phyloP scores from a whole-genome alignment of 2,888 invertebrate genomes.

The Nasonovia ribisnigri region DNA sequence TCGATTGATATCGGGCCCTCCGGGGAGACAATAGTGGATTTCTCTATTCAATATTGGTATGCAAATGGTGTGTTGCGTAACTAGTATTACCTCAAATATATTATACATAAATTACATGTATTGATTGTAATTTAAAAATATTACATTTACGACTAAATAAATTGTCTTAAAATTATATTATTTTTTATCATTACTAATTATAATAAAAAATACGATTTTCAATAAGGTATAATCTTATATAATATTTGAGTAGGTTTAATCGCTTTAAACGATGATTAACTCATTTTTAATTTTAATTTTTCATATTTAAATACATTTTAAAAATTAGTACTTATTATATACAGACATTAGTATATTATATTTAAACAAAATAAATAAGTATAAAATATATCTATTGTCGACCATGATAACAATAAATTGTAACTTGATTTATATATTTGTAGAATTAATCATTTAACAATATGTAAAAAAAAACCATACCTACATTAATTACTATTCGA shows the following conservation, averaged over 20 bases:
- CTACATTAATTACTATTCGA: neutral
- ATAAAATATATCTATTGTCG: neutral
- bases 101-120: conserved; percentile 30
- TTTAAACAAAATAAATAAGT: neutral
- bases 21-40: conserved; percentile 32
- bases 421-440: neutral
- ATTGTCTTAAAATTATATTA: neutral
- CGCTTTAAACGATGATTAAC: neutral
- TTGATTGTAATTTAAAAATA: neutral
- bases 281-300: neutral
- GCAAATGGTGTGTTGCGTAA: conserved; percentile 34
- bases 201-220: neutral
- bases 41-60: conserved; percentile 52
- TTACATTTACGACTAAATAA: neutral
- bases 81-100: conserved; percentile 26
- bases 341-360: neutral
- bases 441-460: neutral
- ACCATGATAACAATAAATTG: neutral
- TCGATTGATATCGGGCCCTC: conserved; percentile 44
- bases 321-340: neutral
- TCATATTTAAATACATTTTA: neutral
- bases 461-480: neutral
- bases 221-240: neutral
- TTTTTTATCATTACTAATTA: neutral
- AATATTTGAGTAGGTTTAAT: neutral